phyloP scores from a whole-genome alignment of 2,113 vertebrate genomes.

The Istiophorus platypterus region DNA sequence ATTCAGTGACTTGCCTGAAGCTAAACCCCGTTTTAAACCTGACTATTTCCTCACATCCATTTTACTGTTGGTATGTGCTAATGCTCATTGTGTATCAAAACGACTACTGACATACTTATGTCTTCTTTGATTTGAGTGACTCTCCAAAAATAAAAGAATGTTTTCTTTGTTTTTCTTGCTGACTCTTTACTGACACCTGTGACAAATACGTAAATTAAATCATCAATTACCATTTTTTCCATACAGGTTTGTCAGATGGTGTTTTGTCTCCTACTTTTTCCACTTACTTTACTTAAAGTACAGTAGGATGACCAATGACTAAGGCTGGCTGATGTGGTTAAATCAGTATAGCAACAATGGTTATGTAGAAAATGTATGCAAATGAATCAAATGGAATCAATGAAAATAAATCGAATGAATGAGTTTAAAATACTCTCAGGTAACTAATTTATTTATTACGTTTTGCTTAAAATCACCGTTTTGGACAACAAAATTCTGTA shows the following conservation, averaged over 20 bases:
- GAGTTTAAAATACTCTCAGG: too few species aligned
- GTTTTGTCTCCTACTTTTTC: neutral
- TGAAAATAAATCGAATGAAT: too few species aligned
- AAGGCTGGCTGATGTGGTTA: neutral
- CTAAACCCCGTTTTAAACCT: neutral
- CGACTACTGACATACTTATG: neutral
- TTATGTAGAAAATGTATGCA: too few species aligned
- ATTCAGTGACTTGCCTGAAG: constrained; percentile 6
- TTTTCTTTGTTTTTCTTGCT: neutral
- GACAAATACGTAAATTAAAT: neutral
- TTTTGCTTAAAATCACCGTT: too few species aligned
- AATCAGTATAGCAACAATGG: too few species aligned
- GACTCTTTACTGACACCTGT: neutral
- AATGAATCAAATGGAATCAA: too few species aligned
- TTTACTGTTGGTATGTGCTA: neutral
- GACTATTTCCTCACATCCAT: rapidly evolving
- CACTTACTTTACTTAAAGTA: neutral
- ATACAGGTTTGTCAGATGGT: neutral
- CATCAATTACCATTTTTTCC: neutral
- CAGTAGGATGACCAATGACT: neutral
- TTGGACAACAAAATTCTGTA: too few species aligned
- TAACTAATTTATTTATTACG: too few species aligned
- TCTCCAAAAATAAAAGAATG: neutral
- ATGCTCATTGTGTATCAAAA: neutral
- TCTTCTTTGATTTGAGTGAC: neutral